Evolutionary conservation across 1,140 invertebrate genomes (phyloP).

Genomic region (Saccostrea glomerata): DNA sequence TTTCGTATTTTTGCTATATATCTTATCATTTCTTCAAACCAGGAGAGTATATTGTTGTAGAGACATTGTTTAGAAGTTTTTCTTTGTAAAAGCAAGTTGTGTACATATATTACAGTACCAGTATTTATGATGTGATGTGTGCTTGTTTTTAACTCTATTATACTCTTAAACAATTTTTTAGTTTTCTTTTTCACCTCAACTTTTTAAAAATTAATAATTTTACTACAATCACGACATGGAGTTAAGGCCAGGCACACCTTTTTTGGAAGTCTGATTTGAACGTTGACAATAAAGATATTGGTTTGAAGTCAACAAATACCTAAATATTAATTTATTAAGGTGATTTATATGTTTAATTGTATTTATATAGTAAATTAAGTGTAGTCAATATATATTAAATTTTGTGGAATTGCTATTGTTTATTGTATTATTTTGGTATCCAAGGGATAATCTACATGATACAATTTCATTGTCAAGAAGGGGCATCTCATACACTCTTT

Average conservation of each 20-base stretch:
- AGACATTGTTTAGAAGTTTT: slow-evolving; percentile 33
- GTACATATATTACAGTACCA: slow-evolving; percentile 12
- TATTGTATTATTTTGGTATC: neutral
- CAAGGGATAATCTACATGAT: neutral
- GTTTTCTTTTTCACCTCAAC: neutral
- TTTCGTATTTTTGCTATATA: slow-evolving; percentile 21
- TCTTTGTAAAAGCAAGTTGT: slow-evolving; percentile 2
- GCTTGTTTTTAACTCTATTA: slow-evolving; percentile 16
- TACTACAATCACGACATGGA: neutral
- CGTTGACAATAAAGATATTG: slow-evolving; percentile 7
- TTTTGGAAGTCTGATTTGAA: slow-evolving; percentile 22
- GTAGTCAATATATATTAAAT: slow-evolving; percentile 31
- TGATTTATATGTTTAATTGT: slow-evolving; percentile 25
- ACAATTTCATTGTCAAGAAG: neutral
- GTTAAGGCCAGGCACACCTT: slow-evolving; percentile 4
- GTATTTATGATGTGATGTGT: slow-evolving; percentile 13
- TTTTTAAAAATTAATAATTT: neutral
- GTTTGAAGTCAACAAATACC: slow-evolving; percentile 12
- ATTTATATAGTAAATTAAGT: slow-evolving; percentile 29
- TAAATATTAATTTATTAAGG: slow-evolving; percentile 13
- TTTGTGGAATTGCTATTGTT: slow-evolving; percentile 32
- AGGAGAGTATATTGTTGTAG: slow-evolving; percentile 34
- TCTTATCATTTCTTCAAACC: slow-evolving; percentile 35
- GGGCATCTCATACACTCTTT: neutral
- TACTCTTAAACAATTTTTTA: neutral